phyloP scores from a whole-genome alignment of 2,113 vertebrate genomes.

The Triplophysa dalaica region DNA sequence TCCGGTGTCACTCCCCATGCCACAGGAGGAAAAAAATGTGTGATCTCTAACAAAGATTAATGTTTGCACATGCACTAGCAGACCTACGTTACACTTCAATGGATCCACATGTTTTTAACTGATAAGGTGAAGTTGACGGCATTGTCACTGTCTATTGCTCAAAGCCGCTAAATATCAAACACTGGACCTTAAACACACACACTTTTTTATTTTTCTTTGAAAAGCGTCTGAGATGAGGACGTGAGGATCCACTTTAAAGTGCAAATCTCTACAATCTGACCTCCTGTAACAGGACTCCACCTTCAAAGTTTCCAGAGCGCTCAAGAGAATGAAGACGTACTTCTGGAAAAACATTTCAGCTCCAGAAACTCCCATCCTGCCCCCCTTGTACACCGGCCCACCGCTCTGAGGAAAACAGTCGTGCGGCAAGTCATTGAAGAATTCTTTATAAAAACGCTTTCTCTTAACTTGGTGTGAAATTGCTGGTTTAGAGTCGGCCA shows the following conservation, averaged over 20 bases:
- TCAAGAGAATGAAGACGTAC: constrained; percentile 52
- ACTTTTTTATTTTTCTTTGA: constrained; percentile 38
- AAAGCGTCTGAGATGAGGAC: constrained; percentile 57
- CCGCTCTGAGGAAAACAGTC: constrained; percentile 14
- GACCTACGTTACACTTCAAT: too few species aligned
- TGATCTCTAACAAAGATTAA: too few species aligned
- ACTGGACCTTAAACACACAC: background rate
- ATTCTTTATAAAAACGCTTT: background rate
- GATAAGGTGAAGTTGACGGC: too few species aligned
- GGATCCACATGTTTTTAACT: too few species aligned
- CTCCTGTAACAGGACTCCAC: constrained; percentile 46
- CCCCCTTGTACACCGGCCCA: background rate
- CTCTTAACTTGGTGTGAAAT: constrained; percentile 2
- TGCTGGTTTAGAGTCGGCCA: background rate
- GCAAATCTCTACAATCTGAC: constrained; percentile 44
- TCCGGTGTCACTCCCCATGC: too few species aligned
- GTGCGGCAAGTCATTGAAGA: constrained; percentile 21
- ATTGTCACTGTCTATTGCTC: too few species aligned
- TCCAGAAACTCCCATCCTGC: background rate
- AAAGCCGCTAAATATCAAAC: too few species aligned
- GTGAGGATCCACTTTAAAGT: constrained; percentile 59
- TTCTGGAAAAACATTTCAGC: constrained; percentile 31
- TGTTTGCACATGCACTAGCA: too few species aligned
- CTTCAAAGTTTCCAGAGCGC: constrained; percentile 51
- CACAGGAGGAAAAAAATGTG: too few species aligned